Percentiles rank a stretch among this genome's conserved stretches.
These are phyloP conservation scores for Ictalurus furcatus DNA, from an alignment of 2,113 vertebrate species.

Conservation along the genomic window DNA sequence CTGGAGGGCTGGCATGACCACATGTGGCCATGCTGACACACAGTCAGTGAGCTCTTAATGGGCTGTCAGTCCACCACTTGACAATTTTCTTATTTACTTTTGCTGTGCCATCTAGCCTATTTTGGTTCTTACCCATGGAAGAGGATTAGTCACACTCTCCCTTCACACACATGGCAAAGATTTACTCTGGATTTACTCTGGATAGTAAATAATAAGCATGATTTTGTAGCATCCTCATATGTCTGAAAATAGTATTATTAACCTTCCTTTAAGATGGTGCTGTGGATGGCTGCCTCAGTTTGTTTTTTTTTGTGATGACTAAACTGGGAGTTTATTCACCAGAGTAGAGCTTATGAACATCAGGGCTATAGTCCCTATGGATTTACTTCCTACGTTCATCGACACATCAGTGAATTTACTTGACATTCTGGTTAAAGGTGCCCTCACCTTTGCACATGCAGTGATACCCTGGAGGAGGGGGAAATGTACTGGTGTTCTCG, in stretches of 20 bases:
- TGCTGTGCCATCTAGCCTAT: constrained; percentile 49
- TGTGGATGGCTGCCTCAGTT: too few relatives aligned
- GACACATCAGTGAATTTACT: too few relatives aligned
- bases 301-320: too few relatives aligned
- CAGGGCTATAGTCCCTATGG: too few relatives aligned
- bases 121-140: constrained; percentile 33
- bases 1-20: constrained; percentile 34
- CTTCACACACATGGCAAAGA: constrained; percentile 33
- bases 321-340: too few relatives aligned
- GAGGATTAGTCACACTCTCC: constrained; percentile 34
- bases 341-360: too few relatives aligned
- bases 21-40: constrained; percentile 47
- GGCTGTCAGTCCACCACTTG: constrained; percentile 41
- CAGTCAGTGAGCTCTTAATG: constrained; percentile 33
- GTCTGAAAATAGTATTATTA: not conserved
- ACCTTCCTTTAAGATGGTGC: too few relatives aligned
- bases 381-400: too few relatives aligned
- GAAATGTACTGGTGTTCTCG: too few relatives aligned
- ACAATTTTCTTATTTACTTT: constrained; percentile 40
- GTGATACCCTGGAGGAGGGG: too few relatives aligned
- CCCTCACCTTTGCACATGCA: too few relatives aligned
- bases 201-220: constrained; percentile 16
- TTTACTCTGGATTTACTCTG: constrained; percentile 21
- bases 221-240: not conserved
- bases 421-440: too few relatives aligned